Conservation (phyloP, 2,797 vertebrate genomes). For the Gouania willdenowi region DNA sequence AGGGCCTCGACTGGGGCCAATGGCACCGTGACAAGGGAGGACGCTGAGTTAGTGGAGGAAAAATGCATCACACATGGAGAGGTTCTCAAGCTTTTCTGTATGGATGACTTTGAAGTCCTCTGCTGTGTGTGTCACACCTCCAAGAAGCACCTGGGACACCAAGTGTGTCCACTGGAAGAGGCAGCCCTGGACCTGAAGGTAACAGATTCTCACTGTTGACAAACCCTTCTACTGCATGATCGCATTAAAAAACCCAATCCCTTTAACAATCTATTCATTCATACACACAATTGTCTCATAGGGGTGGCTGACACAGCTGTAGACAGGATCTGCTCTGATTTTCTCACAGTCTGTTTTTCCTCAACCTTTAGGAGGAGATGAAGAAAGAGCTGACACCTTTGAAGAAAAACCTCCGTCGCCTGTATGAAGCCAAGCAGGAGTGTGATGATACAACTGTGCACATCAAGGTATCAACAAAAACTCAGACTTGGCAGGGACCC, state of each 20-base stretch:
- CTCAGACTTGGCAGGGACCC: slow-evolving; percentile 7
- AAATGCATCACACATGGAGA: slow-evolving; percentile 68
- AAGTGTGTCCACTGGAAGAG: slow-evolving; percentile 74
- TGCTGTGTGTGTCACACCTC: slow-evolving; percentile 80
- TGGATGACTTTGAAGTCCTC: slow-evolving; percentile 69
- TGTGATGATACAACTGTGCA: slow-evolving; percentile 77
- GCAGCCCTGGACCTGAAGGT: slow-evolving; percentile 78
- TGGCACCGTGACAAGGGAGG: not conserved
- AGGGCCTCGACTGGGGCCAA: not conserved
- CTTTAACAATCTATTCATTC: too few relatives aligned
- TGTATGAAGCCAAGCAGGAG: slow-evolving; percentile 80
- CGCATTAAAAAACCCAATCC: too few relatives aligned
- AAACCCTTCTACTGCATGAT: too few relatives aligned
- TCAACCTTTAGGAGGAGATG: slow-evolving; percentile 55
- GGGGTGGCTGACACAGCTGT: too few relatives aligned
- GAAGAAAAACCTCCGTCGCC: slow-evolving; percentile 71
- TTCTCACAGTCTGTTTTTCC: not conserved
- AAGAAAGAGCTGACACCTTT: slow-evolving; percentile 66
- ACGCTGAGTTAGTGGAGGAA: slow-evolving; percentile 7
- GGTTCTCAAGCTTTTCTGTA: slow-evolving; percentile 74
- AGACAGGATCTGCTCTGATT: not conserved
- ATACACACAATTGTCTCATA: too few relatives aligned
- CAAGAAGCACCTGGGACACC: slow-evolving; percentile 75
- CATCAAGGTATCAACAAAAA: slow-evolving; percentile 79
- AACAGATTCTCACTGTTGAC: too few relatives aligned